phyloP scores from a whole-genome alignment of 2,797 vertebrate genomes.

The Hydrolagus colliei region DNA sequence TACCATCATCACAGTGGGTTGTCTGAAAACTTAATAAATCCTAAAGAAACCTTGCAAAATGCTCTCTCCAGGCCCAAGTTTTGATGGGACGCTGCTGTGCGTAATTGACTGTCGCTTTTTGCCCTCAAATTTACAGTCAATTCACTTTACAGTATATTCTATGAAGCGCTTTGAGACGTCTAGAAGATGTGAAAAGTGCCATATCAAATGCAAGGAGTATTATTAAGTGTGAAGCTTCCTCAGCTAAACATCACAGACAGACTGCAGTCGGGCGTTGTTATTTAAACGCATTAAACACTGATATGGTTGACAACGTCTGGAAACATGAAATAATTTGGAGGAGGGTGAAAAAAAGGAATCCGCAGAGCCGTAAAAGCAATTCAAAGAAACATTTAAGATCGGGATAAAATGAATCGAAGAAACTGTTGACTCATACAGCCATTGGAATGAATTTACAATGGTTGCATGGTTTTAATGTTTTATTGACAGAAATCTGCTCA shows the following conservation, averaged over 20 bases:
- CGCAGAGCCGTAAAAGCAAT: slow-evolving; percentile 8
- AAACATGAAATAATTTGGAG: not conserved
- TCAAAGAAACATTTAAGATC: slow-evolving; percentile 14
- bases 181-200: too few species aligned
- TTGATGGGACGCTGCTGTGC: too few species aligned
- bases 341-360: not conserved
- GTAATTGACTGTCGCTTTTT: too few species aligned
- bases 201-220: too few species aligned
- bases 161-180: too few species aligned
- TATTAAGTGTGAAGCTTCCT: not conserved
- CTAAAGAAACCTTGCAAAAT: not conserved
- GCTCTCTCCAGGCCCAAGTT: too few species aligned
- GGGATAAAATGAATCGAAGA: slow-evolving; percentile 13
- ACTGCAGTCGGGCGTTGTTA: not conserved
- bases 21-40: not conserved
- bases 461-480: not conserved
- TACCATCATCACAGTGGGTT: not conserved
- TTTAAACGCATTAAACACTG: slow-evolving; percentile 28
- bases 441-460: slow-evolving; percentile 12
- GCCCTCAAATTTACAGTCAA: too few species aligned
- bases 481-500: slow-evolving; percentile 13
- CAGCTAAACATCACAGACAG: slow-evolving; percentile 8
- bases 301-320: not conserved
- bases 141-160: too few species aligned
- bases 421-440: slow-evolving; percentile 6